phyloP scores from a whole-genome alignment of 2,113 vertebrate species.

The Quiscalus mexicanus region DNA sequence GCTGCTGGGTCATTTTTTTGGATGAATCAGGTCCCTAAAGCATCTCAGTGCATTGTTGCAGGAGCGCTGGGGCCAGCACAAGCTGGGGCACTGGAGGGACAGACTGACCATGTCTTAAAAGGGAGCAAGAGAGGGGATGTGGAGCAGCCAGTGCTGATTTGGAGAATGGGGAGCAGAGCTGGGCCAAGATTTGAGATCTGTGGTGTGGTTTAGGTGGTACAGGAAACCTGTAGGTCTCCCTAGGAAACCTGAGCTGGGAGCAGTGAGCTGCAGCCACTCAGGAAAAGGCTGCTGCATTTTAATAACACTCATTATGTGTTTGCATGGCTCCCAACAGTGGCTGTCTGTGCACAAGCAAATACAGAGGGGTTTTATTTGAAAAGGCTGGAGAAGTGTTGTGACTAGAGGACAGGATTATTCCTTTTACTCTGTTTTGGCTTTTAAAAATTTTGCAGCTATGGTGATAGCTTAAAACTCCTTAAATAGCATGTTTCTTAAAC shows the following conservation, averaged over 20 bases:
- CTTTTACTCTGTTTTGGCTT: background rate
- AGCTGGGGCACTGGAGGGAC: background rate
- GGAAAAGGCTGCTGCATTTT: background rate
- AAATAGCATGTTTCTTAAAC: background rate
- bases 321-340: background rate
- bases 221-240: background rate
- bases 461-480: background rate
- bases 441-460: background rate
- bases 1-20: background rate
- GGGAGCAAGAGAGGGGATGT: fast-evolving
- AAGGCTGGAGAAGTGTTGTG: background rate
- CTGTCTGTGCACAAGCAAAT: background rate
- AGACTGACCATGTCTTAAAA: background rate
- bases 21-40: background rate
- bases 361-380: background rate
- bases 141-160: background rate
- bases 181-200: fast-evolving
- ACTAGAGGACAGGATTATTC: background rate
- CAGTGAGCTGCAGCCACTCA: background rate
- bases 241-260: background rate
- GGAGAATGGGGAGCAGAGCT: background rate
- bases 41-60: background rate
- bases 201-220: background rate
- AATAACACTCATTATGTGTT: background rate
- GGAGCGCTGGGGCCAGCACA: background rate